Evolutionary conservation across 1,140 invertebrate species (phyloP).

Genomic region (Bathynomus jamesi): DNA sequence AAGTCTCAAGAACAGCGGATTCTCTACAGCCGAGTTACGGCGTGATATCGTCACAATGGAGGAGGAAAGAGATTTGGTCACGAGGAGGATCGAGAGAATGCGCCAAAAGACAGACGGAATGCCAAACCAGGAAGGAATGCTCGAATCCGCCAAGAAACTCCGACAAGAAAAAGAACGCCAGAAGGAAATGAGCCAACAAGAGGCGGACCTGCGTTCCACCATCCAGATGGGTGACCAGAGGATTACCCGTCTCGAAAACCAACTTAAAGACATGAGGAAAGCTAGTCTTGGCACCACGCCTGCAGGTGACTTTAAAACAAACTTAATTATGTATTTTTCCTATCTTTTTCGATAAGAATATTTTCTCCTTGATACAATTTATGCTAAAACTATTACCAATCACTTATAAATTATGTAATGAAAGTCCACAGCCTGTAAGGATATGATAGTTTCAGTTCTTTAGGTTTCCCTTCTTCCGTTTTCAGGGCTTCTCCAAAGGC

Average conservation of each 20-base stretch:
- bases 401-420: too few relatives aligned
- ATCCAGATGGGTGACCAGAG: constrained; percentile 51
- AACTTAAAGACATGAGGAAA: constrained; percentile 51
- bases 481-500: constrained; percentile 51
- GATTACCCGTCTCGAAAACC: constrained; percentile 49
- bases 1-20: constrained; percentile 53
- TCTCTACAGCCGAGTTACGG: constrained; percentile 55
- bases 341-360: background rate
- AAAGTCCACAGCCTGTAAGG: too few relatives aligned
- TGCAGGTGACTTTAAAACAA: constrained; percentile 45
- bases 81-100: constrained; percentile 61
- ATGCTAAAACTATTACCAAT: too few relatives aligned
- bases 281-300: constrained; percentile 51
- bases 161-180: constrained; percentile 60
- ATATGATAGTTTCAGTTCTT: too few relatives aligned
- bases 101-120: constrained; percentile 51
- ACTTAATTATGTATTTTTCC: background rate
- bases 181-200: constrained; percentile 55
- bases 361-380: too few relatives aligned
- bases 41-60: constrained; percentile 61
- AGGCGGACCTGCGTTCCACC: constrained; percentile 50
- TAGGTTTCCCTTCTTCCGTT: too few relatives aligned
- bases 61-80: constrained; percentile 67
- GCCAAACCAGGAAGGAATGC: constrained; percentile 20
- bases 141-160: constrained; percentile 60